Conservation (phyloP, 2,113 vertebrate genomes). For the Dicerorhinus sumatrensis region DNA sequence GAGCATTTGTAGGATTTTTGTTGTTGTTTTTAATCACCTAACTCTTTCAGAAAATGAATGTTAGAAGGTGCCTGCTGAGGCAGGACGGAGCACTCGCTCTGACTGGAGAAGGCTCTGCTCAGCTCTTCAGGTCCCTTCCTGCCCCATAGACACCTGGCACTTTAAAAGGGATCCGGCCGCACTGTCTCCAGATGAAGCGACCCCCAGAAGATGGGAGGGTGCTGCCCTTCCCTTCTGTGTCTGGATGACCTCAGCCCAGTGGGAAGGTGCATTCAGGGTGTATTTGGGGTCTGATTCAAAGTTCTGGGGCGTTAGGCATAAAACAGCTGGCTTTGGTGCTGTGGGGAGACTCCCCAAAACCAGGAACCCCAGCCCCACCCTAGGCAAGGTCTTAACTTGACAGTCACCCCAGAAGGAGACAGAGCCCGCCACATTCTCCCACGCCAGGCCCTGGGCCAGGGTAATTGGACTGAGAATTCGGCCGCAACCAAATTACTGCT, state of each 20-base stretch:
- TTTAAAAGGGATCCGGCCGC: slow-evolving; percentile 62
- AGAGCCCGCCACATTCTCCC: slow-evolving; percentile 6
- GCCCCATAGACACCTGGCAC: slow-evolving; percentile 73
- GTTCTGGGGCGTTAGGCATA: slow-evolving; percentile 63
- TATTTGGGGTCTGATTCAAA: not conserved
- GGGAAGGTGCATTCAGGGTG: not conserved
- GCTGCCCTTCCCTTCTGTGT: not conserved
- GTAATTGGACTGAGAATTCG: not conserved
- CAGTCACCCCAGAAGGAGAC: not conserved
- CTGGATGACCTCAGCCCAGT: not conserved
- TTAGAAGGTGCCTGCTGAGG: slow-evolving; percentile 6
- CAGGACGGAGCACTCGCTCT: not conserved
- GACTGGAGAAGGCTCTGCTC: slow-evolving; percentile 67
- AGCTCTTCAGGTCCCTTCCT: slow-evolving; percentile 66
- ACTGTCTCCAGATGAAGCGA: slow-evolving; percentile 48
- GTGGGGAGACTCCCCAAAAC: slow-evolving; percentile 3
- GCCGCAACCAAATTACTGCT: slow-evolving; percentile 60
- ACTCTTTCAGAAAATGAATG: slow-evolving; percentile 64
- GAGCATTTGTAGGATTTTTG: slow-evolving; percentile 62
- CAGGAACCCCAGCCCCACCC: not conserved
- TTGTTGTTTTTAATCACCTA: slow-evolving; percentile 70
- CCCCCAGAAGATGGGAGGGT: not conserved
- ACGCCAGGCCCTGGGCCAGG: not conserved
- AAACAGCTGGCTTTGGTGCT: slow-evolving; percentile 78
- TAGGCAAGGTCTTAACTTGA: not conserved